These are phyloP conservation scores for Ptychodera flava DNA, from an alignment of 35 echinoderm and acorn worm species.

Conservation along the genomic window DNA sequence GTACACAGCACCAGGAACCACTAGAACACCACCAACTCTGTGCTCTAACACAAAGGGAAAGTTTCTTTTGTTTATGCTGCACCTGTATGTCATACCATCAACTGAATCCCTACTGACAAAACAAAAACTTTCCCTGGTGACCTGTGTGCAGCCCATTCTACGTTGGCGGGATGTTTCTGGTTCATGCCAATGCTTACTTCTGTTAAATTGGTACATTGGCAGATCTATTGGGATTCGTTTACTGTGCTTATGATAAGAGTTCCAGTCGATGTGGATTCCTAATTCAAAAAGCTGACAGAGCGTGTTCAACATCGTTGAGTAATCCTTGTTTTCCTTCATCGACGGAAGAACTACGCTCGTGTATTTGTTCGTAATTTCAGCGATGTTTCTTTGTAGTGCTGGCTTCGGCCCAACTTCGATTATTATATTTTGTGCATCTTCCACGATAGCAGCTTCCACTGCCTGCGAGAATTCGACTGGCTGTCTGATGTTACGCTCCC, in stretches of 20 bases:
- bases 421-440: conserved; percentile 24
- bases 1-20: conserved; percentile 40
- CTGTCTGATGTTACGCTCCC: conserved; percentile 35
- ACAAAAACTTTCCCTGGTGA: background rate
- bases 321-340: conserved; percentile 14
- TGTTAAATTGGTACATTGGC: conserved; percentile 84
- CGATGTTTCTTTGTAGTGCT: conserved; percentile 14
- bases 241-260: background rate
- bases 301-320: conserved; percentile 4
- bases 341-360: background rate
- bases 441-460: conserved; percentile 3
- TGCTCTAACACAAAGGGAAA: conserved; percentile 53
- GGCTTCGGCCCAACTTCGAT: conserved; percentile 31
- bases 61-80: conserved; percentile 1
- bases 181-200: conserved; percentile 11
- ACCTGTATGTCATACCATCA: conserved; percentile 5
- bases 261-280: background rate
- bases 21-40: conserved; percentile 11
- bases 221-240: conserved; percentile 18
- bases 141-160: conserved; percentile 8
- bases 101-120: background rate
- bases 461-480: conserved; percentile 24
- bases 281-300: conserved; percentile 7
- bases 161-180: background rate
- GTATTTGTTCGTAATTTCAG: background rate